These are phyloP conservation scores for Mayetiola destructor DNA, from an alignment of 2,888 invertebrate species.

Conservation along the genomic window DNA sequence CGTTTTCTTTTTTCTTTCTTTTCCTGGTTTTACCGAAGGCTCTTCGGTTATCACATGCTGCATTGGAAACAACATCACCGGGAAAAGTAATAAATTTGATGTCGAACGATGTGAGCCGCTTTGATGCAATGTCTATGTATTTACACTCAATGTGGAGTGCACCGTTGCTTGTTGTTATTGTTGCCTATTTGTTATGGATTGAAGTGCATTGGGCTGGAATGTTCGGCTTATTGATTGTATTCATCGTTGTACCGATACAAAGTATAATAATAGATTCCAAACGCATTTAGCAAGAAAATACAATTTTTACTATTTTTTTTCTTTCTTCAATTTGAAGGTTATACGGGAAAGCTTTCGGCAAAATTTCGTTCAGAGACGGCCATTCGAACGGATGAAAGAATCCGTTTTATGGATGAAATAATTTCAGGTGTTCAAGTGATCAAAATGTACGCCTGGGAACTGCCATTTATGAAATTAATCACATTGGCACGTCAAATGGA, in stretches of 20 bases:
- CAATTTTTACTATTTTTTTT: no score
- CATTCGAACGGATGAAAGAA: constrained; percentile 75
- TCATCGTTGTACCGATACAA: constrained; percentile 66
- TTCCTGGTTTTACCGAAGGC: constrained; percentile 31
- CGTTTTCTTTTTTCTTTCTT: not conserved
- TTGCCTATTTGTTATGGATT: constrained; percentile 52
- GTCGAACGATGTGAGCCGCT: constrained; percentile 75
- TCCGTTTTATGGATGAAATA: constrained; percentile 82
- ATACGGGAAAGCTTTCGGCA: constrained; percentile 62
- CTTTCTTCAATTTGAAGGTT: constrained; percentile 64
- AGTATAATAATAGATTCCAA: no score
- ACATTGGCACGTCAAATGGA: constrained; percentile 47
- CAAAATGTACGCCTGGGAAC: constrained; percentile 95
- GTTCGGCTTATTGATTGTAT: constrained; percentile 52
- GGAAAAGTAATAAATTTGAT: constrained; percentile 64
- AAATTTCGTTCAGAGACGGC: constrained; percentile 64
- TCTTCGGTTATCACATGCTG: constrained; percentile 51
- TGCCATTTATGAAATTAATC: constrained; percentile 67
- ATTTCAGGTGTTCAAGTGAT: constrained; percentile 80
- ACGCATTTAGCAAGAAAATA: no score
- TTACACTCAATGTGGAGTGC: constrained; percentile 73
- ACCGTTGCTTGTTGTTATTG: constrained; percentile 48
- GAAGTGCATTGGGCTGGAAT: constrained; percentile 51
- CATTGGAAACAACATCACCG: constrained; percentile 59
- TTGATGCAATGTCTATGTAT: constrained; percentile 60